Evolutionary conservation across 2,113 vertebrate species (phyloP).

Genomic region (Leptosomus discolor): DNA sequence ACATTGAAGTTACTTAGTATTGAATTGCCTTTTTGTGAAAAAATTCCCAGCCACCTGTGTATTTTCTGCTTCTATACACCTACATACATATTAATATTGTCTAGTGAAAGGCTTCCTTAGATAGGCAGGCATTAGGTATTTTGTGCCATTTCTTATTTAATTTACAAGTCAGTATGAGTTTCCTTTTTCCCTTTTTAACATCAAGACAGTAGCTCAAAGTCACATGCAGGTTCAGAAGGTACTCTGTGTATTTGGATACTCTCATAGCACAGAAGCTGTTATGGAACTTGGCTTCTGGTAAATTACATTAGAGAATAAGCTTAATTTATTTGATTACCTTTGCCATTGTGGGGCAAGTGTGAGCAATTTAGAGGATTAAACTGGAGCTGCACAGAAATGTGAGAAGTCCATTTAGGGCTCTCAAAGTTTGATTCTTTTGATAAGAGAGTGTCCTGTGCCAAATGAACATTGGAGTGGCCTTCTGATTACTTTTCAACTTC

Average conservation of each 20-base stretch:
- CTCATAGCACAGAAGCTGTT: neutral
- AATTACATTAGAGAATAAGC: neutral
- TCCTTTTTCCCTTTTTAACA: neutral
- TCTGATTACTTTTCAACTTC: constrained; percentile 13
- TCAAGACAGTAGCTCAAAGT: neutral
- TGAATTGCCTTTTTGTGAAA: neutral
- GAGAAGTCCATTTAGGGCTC: neutral
- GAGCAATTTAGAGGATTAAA: constrained; percentile 47
- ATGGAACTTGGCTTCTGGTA: neutral
- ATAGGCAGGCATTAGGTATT: neutral
- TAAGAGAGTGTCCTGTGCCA: constrained; percentile 6
- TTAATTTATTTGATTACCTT: constrained; percentile 27
- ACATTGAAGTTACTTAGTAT: neutral
- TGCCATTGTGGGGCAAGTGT: neutral
- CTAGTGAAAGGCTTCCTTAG: neutral
- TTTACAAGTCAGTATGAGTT: neutral
- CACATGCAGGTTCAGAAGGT: neutral
- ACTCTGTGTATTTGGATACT: neutral
- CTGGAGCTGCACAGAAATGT: neutral
- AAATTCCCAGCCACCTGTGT: neutral
- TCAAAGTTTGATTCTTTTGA: neutral
- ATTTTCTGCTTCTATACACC: neutral
- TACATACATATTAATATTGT: neutral
- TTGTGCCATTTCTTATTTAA: neutral
- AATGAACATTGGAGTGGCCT: neutral